Conservation (phyloP, 2,888 invertebrate species). For the Argyresthia goedartella region DNA sequence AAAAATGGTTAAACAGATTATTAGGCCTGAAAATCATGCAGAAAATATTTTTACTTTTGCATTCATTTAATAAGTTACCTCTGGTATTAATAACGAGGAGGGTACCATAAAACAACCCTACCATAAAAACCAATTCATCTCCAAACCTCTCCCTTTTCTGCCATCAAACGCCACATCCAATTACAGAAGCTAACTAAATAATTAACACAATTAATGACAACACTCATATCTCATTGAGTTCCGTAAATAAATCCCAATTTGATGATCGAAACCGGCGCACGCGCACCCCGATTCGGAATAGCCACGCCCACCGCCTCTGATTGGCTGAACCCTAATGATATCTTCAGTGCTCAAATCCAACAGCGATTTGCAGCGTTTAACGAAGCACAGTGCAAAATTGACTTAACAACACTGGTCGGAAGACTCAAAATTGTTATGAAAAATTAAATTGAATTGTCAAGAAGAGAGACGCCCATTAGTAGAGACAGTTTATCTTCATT, state of each 20-base stretch:
- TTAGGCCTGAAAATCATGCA: too few relatives aligned
- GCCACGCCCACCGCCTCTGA: constrained; percentile 42
- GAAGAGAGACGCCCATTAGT: constrained; percentile 61
- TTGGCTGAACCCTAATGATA: constrained; percentile 65
- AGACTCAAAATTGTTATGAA: background rate
- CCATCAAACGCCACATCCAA: constrained; percentile 45
- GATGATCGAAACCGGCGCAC: constrained; percentile 35
- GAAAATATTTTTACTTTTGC: too few relatives aligned
- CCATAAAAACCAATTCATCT: background rate
- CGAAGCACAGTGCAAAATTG: constrained; percentile 11
- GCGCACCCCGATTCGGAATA: constrained; percentile 26
- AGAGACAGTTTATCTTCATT: constrained; percentile 61
- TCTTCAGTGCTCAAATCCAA: constrained; percentile 21
- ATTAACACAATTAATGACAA: constrained; percentile 66
- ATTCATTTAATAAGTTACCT: too few relatives aligned
- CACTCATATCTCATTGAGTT: constrained; percentile 45
- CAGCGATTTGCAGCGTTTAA: constrained; percentile 67
- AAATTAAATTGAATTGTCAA: constrained; percentile 3
- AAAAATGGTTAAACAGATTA: too few relatives aligned
- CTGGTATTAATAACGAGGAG: background rate
- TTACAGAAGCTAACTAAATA: constrained; percentile 63
- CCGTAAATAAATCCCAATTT: constrained; percentile 57
- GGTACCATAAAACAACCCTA: background rate
- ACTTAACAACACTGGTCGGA: background rate
- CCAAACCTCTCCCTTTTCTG: background rate